These are phyloP conservation scores for Bhutanitis thaidina DNA, from an alignment of 2,888 invertebrate genomes.

Conservation along the genomic window DNA sequence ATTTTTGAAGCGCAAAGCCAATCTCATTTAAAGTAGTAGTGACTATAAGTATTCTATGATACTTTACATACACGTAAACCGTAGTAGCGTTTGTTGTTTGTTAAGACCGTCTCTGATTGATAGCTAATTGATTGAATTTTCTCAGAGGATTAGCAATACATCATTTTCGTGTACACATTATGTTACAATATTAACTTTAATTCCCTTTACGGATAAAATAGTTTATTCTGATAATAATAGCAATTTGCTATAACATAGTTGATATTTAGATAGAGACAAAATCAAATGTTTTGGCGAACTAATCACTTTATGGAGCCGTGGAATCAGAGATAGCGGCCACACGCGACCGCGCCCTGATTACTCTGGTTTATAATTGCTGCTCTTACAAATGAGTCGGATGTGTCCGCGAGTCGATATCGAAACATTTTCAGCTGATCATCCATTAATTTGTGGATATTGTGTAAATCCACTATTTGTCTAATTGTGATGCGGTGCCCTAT, in stretches of 20 bases:
- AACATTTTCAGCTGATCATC: conserved; percentile 67
- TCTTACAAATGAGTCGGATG: conserved; percentile 68
- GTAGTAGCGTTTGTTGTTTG: too few species aligned
- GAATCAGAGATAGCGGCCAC: conserved; percentile 40
- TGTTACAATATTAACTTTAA: neutral
- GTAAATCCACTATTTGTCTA: conserved; percentile 58
- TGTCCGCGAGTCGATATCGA: conserved; percentile 55
- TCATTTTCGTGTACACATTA: neutral
- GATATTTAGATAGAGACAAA: conserved; percentile 25
- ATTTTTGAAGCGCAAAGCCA: too few species aligned
- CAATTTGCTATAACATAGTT: conserved; percentile 9
- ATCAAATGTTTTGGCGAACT: conserved; percentile 28
- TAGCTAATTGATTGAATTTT: neutral
- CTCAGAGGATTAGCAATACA: neutral
- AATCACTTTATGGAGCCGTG: conserved; percentile 40
- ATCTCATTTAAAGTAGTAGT: too few species aligned
- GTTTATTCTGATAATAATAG: neutral
- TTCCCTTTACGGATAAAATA: too few species aligned
- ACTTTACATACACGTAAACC: too few species aligned
- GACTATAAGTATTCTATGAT: too few species aligned
- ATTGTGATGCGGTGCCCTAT: conserved; percentile 46
- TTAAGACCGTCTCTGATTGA: neutral
- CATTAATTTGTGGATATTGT: conserved; percentile 76
- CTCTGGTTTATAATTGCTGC: conserved; percentile 67
- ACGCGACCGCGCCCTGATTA: conserved; percentile 59